These are phyloP conservation scores for Remorina albescens DNA, from an alignment of 2,797 vertebrate genomes.

Conservation along the genomic window DNA sequence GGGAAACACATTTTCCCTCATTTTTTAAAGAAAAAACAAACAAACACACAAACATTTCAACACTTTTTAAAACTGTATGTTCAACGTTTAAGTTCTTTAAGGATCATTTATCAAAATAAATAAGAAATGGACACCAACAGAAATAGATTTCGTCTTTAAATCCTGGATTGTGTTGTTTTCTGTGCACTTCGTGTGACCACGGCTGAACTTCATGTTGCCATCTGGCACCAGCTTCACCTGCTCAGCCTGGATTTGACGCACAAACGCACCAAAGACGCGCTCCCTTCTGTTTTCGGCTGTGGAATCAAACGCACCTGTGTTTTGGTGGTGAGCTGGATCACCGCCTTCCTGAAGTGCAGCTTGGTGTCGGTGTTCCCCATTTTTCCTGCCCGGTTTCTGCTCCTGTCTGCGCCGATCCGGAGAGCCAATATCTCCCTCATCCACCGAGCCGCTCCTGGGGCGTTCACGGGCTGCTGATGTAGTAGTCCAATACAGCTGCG, in stretches of 20 bases:
- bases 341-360: conserved; percentile 97
- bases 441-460: conserved; percentile 12
- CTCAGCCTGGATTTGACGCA: conserved; percentile 3
- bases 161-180: fast-evolving
- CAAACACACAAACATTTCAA: neutral
- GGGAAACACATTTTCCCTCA: neutral
- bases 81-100: neutral
- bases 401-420: conserved; percentile 86
- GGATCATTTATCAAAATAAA: neutral
- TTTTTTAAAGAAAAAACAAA: neutral
- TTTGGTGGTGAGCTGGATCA: conserved; percentile 96
- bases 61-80: neutral
- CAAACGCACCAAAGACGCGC: conserved; percentile 19
- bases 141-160: too few relatives aligned
- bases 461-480: neutral
- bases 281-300: too few relatives aligned
- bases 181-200: neutral
- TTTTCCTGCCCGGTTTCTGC: neutral
- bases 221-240: conserved; percentile 66
- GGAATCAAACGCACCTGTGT: conserved; percentile 86
- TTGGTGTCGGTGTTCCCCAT: conserved; percentile 95
- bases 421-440: conserved; percentile 57
- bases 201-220: conserved; percentile 46
- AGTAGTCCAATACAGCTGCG: too few relatives aligned
- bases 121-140: too few relatives aligned